phyloP scores from a whole-genome alignment of 2,888 invertebrate species.

The Tupiocoris notatus region DNA sequence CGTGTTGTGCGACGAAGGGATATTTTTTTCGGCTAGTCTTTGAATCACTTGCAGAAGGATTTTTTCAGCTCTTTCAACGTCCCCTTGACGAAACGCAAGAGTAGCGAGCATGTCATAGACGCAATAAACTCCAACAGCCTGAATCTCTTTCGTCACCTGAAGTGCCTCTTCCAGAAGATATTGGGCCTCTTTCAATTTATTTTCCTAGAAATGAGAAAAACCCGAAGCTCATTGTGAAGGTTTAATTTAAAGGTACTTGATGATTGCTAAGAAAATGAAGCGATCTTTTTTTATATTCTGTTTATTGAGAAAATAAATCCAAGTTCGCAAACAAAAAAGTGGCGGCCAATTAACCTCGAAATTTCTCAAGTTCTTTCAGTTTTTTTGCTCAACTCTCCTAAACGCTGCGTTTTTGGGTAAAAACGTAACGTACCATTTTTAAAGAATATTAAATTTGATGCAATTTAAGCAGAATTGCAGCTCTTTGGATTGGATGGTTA shows the following conservation, averaged over 20 bases:
- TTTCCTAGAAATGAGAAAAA: constrained; percentile 24
- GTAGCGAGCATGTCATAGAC: constrained; percentile 56
- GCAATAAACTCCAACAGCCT: constrained; percentile 53
- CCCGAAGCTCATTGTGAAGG: too few relatives aligned
- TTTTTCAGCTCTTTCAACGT: constrained; percentile 54
- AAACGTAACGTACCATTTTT: too few relatives aligned
- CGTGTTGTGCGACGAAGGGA: constrained; percentile 47
- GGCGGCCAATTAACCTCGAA: too few relatives aligned
- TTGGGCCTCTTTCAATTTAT: constrained; percentile 41
- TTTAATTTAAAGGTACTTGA: neutral
- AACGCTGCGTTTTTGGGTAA: too few relatives aligned
- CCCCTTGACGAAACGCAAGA: constrained; percentile 55
- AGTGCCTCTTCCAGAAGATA: constrained; percentile 39
- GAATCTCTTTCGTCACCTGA: constrained; percentile 4
- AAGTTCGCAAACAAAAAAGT: too few relatives aligned
- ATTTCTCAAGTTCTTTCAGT: too few relatives aligned
- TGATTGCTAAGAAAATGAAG: neutral
- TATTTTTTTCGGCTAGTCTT: constrained; percentile 54
- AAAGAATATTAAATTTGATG: too few relatives aligned
- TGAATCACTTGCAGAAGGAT: constrained; percentile 55
- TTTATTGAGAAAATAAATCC: too few relatives aligned
- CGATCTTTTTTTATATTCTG: neutral
- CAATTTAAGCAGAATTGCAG: too few relatives aligned
- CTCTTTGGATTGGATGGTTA: too few relatives aligned
- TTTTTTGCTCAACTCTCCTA: too few relatives aligned